Evolutionary conservation across 2,797 vertebrate species (phyloP).

Genomic region (Alca torda): DNA sequence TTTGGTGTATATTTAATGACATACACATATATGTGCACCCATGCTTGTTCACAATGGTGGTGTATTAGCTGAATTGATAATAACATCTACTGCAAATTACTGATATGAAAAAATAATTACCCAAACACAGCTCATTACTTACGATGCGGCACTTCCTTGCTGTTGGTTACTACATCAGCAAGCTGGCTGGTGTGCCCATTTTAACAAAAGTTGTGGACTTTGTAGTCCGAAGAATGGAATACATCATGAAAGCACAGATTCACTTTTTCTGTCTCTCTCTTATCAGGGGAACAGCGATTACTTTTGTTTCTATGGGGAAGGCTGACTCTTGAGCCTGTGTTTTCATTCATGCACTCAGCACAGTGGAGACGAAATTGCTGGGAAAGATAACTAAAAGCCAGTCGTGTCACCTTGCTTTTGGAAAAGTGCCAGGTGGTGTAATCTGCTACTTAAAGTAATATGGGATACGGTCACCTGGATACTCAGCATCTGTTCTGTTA

Average conservation of each 20-base stretch:
- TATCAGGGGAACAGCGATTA: neutral
- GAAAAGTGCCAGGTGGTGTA: constrained; percentile 16
- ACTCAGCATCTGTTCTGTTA: constrained; percentile 8
- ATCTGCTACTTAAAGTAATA: neutral
- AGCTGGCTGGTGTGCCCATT: neutral
- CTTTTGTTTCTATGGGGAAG: neutral
- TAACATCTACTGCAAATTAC: neutral
- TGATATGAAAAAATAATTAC: neutral
- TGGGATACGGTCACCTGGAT: neutral
- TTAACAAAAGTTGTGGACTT: neutral
- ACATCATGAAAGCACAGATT: neutral
- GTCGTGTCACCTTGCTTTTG: neutral
- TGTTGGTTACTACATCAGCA: neutral
- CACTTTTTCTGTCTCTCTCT: neutral
- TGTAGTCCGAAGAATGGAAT: neutral
- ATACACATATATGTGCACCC: too few relatives aligned
- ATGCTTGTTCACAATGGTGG: neutral
- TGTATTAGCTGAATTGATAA: neutral
- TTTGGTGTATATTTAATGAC: neutral
- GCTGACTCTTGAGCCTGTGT: neutral
- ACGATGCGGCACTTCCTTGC: neutral
- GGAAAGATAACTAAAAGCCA: constrained; percentile 25
- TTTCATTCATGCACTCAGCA: neutral
- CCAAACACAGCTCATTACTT: neutral
- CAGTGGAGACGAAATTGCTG: neutral